Evolutionary conservation across 2,888 invertebrate species (phyloP).

Genomic region (Sepioteuthis lessoniana): DNA sequence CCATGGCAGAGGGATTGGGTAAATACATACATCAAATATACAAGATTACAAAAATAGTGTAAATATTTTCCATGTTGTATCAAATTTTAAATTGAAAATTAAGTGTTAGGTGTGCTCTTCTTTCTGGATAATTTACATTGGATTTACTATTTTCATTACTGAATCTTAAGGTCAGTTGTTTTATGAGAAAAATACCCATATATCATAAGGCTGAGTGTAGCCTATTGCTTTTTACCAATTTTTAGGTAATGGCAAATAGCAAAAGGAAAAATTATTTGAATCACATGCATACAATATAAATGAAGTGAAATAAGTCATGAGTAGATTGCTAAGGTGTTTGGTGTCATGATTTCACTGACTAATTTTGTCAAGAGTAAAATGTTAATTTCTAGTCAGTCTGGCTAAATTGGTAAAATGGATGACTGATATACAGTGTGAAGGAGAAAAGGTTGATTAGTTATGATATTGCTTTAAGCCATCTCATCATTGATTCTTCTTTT

Average conservation of each 20-base stretch:
- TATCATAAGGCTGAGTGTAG: neutral
- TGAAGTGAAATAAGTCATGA: neutral
- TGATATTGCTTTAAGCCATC: neutral
- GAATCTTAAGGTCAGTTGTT: neutral
- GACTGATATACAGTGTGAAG: neutral
- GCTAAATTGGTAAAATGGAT: neutral
- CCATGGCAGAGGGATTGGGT: too few relatives aligned
- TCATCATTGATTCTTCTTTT: neutral
- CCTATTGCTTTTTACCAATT: neutral
- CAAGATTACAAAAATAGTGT: too few relatives aligned
- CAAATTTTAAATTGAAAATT: too few relatives aligned
- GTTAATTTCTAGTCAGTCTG: neutral
- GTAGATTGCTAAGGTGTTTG: neutral
- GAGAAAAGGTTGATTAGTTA: neutral
- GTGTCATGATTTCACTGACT: neutral
- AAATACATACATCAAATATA: too few relatives aligned
- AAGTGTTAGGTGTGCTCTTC: too few relatives aligned
- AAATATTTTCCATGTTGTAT: too few relatives aligned
- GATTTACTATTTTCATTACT: neutral
- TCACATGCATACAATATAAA: too few relatives aligned
- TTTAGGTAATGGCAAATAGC: neutral
- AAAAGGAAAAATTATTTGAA: too few relatives aligned
- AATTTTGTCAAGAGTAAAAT: neutral
- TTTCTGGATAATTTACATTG: too few relatives aligned
- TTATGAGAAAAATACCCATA: neutral